Base-by-base conservation (phyloP, 2,888 invertebrate genomes). In the Meghimatium bilineatum region DNA sequence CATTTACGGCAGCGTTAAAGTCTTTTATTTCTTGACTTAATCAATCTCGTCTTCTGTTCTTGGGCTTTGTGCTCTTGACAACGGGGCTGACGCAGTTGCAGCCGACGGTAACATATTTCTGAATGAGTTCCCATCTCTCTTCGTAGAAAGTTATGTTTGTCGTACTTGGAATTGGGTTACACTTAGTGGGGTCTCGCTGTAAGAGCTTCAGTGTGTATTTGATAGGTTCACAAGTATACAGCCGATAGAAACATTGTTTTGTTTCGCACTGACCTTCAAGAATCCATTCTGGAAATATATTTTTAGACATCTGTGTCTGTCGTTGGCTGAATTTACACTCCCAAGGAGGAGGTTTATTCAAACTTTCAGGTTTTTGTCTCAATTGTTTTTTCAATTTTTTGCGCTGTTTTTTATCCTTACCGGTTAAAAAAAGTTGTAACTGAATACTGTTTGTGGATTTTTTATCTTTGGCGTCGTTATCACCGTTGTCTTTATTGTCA, bases 161-260 rank as follows among this genome's bases (percentile, higher is more conserved):
- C 67, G 88, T 82, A 66, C 87, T 85, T 8, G 92, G 92, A 44
- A 91, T 85, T 0, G 92, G 92, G 66, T 91, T 90, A 83, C 92
- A 92, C 34, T 87, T 88, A 66, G 86, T 86, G 14, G 90, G 90
- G 85, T 91, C 91, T 83, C 91, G 74, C 85, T 89, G 88, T 82
- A 92, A 86, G 71, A 92, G 87, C 86, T 89, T 89, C 74, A 92
- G 88, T 71, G 89, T 86, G 86, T 91, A 92, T 79, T 88, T 89
- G 75, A 89, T 88, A 23, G 91, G 91, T 60, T 88, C 89, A 88
- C 92, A 92, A 76, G 88, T 87, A 84, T 91, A 91, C 80, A 91
- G 85, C 32, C 90, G 88, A 85, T 89, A 91, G 84, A 92, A 91
- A 86, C 92, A 92, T 66, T 88, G 89, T 66, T 90, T 87, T 66